Evolutionary conservation across 2,888 invertebrate genomes (phyloP), one percentile per base, ranked within the genome.

Genomic region (Eristalis tenax): DNA sequence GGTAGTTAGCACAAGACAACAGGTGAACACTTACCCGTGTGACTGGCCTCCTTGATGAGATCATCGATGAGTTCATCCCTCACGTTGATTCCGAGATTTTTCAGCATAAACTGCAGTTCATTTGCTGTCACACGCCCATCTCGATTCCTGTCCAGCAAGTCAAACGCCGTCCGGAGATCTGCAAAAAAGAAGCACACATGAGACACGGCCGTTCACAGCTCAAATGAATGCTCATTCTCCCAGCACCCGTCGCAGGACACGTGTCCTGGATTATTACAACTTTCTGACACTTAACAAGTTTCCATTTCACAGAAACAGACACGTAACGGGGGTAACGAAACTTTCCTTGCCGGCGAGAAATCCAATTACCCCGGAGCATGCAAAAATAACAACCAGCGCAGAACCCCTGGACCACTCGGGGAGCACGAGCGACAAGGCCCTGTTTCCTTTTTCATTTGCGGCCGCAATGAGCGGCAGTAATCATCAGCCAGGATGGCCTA

Each of bases 81-180:
- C 90, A 96, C 95, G 91, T 95, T 95, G 90, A 97, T 96, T 90
- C 96, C 96, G 89, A 97, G 94, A 93, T 96, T 96, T 89, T 95
- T 94, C 89, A 97, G 94, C 97, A 97, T 97, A 91, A 95, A 95
- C 93, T 96, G 96, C 90, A 97, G 93, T 92, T 97, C 97, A 68
- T 94, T 95, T 0, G 96, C 95, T 68, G 96, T 96, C 89, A 97
- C 95, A 91, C 95, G 95, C 0, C 97, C 97, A 92, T 97, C 97
- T 90, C 95, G 95, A 93, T 97, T 96, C 87, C 96, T 94, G 93
- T 97, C 97, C 92, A 97, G 92, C 87, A 97, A 94, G 85, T 95
- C 95, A 92, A 97, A 97, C 69, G 97, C 97, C 90, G 96, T 96
- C 90, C 96, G 95, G 89, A 97, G 94, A 93, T 96, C 96, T 97